A percentile compares a stretch with the other conserved stretches of the same genome.
phyloP scores from a whole-genome alignment of 2,888 invertebrate species.

The Nemotelus pantherinus region DNA sequence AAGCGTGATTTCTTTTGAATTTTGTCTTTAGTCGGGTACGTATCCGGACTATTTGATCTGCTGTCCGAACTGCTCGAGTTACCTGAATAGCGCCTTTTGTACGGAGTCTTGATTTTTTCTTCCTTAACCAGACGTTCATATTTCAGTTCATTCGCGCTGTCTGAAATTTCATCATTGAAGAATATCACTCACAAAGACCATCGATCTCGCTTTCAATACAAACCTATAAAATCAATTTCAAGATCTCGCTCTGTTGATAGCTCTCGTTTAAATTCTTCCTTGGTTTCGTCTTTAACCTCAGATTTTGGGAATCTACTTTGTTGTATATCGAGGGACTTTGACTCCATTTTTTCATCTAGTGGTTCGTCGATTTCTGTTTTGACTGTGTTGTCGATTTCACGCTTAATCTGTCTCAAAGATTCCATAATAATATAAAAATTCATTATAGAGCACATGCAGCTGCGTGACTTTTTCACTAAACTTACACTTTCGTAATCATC shows the following conservation, averaged over 20 bases:
- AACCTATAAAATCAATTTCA: conserved; percentile 55
- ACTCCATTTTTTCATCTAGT: not conserved
- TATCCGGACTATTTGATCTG: conserved; percentile 59
- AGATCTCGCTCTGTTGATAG: conserved; percentile 56
- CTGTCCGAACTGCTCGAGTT: conserved; percentile 58
- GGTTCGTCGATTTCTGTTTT: conserved; percentile 7
- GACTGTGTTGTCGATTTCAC: conserved; percentile 32
- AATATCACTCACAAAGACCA: not conserved
- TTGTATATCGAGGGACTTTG: not conserved
- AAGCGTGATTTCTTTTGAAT: conserved; percentile 54
- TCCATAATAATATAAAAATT: not conserved
- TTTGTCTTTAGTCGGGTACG: conserved; percentile 15
- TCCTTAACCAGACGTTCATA: conserved; percentile 62
- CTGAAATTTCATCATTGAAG: conserved; percentile 53
- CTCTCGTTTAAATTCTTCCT: conserved; percentile 51
- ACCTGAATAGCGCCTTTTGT: conserved; percentile 62
- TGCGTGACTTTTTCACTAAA: not conserved
- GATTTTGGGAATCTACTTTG: not conserved
- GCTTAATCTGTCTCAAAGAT: conserved; percentile 15
- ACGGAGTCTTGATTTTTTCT: conserved; percentile 63
- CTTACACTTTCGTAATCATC: conserved; percentile 31
- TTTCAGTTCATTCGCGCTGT: conserved; percentile 62
- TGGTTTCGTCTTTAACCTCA: conserved; percentile 29
- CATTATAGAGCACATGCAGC: not conserved
- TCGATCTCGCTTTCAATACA: conserved; percentile 14